Base-by-base conservation (phyloP, 2,888 invertebrate species). In the Rapana venosa region DNA sequence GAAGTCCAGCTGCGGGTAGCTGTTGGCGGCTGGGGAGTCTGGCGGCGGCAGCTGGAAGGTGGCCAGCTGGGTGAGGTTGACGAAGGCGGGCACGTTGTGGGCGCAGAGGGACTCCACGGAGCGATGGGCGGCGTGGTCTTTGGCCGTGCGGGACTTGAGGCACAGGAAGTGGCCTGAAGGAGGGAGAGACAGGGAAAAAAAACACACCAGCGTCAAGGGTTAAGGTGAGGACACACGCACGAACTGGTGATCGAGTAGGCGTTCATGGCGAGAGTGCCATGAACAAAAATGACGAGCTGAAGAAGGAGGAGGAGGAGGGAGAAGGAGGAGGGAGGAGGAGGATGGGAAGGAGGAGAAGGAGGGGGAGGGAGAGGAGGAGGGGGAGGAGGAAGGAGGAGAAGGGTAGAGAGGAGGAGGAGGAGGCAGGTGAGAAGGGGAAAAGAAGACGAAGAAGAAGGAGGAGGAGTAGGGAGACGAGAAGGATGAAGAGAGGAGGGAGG, bases 91-190 rank as follows among this genome's bases (percentile, higher is more conserved):
- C 66, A 92, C 92, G 36, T 88, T 90, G 77, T 92, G 88, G 47
- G 88, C 90, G 2, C 92, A 93, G 47, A 94, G 90, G 0, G 93
- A 93, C 88, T 93, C 94, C 20, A 94, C 91, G 20, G 91, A 89
- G 66, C 90, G 93, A 90, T 93, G 93, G 2, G 92, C 90, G 0
- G 93, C 92, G 87, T 93, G 92, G 90, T 94, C 94, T 88, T 94
- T 93, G 32, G 93, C 92, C n/a, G 94, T 94, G 30, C 94, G 87
- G 32, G 93, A 93, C 74, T 92, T 90, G 36, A 94, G 89, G 20
- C 93, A 92, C 35, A 94, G 91, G 81, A 94, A 94, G 11, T 92
- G 90, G 32, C 94, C 94, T 94, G 93, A 6, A 22, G 30, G n/a
- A n/a, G n/a, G n/a, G 17, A 17, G 8, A 26, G 26, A 11, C 13